Base-by-base conservation (phyloP, 1,140 invertebrate genomes). In the Anoplolepis gracilipes region DNA sequence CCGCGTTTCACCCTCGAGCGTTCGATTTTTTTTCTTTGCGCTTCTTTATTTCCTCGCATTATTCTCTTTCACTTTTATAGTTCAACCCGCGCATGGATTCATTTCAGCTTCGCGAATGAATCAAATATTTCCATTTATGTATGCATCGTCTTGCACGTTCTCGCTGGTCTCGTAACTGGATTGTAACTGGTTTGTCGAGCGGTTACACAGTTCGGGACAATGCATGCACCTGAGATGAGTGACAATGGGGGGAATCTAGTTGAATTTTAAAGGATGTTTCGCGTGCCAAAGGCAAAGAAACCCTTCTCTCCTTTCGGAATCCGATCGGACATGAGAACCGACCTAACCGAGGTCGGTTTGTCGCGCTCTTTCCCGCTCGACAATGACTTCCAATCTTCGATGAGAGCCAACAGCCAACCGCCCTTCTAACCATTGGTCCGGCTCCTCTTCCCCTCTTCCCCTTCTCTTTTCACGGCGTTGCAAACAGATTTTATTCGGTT, bases 381-480 rank as follows among this genome's bases (percentile, higher is more conserved):
- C 85, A 84, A 73, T 86, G 78, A 75, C 46, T 86, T 86, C 69
- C 85, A 86, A 86, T 86, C 70, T 84, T 84, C 85, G 79, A 84
- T 61, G n/a, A 61, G 78, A 49, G 19, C 19, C 53, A 36, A 46
- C 49, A 49, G 19, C 19, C 53, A 36, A 46, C 49, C 55, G 57
- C 57, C 28, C 55, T 55, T 36, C 49, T 16, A n/a, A 16, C 36
- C 19, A 57, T 55, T 67, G 46, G 36, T 57, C 61, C n/a, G 25
- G 11, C 28, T 70, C 59, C 28, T 70, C 59, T 61, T 25, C 61
- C 33, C 22, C 36, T 2, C n/a, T 49, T 28, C 36, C 28, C 8
- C 33, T 65, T 55, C 59, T 46, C 11, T 85, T 76, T 81, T 57
- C 25, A 39, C 65, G 72, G 13, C 28, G 25, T n/a, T 8, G 1